Conservation (phyloP, 2,113 vertebrate genomes). For the Ciconia stormi region DNA sequence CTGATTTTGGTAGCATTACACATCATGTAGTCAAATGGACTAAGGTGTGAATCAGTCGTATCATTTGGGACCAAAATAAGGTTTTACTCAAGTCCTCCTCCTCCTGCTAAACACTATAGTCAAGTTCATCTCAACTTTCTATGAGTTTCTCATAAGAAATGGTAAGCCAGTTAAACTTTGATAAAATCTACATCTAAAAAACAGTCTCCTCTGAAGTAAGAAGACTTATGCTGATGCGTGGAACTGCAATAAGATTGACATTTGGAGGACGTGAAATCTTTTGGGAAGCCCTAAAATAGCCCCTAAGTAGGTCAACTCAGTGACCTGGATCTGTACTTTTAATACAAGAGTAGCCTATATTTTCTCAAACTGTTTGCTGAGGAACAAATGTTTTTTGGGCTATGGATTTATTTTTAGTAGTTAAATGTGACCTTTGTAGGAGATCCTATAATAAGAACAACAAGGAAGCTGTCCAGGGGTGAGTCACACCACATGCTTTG, state of each 20-base stretch:
- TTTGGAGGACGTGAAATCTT: conserved; percentile 57
- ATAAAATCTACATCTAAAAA: conserved; percentile 26
- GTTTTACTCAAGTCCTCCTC: neutral
- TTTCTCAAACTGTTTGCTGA: conserved; percentile 34
- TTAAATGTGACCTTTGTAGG: conserved; percentile 34
- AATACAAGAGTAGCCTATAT: conserved; percentile 33
- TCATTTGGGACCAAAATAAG: neutral
- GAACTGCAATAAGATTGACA: conserved; percentile 26
- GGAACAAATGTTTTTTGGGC: neutral
- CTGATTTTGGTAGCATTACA: neutral
- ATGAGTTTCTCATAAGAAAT: neutral
- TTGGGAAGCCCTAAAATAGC: conserved; percentile 67
- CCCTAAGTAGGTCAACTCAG: conserved; percentile 50
- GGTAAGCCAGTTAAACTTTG: neutral
- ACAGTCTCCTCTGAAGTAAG: neutral
- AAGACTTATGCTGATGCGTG: neutral
- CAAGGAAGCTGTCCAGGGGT: neutral
- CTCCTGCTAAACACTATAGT: neutral
- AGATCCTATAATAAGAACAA: conserved; percentile 20
- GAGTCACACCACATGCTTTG: neutral
- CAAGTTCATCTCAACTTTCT: neutral
- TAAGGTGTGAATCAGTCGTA: neutral
- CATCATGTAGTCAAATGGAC: neutral
- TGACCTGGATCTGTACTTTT: conserved; percentile 49
- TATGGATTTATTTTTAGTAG: conserved; percentile 49